These are phyloP conservation scores for Trematomus loennbergii DNA, from an alignment of 2,113 vertebrate species.

Conservation along the genomic window DNA sequence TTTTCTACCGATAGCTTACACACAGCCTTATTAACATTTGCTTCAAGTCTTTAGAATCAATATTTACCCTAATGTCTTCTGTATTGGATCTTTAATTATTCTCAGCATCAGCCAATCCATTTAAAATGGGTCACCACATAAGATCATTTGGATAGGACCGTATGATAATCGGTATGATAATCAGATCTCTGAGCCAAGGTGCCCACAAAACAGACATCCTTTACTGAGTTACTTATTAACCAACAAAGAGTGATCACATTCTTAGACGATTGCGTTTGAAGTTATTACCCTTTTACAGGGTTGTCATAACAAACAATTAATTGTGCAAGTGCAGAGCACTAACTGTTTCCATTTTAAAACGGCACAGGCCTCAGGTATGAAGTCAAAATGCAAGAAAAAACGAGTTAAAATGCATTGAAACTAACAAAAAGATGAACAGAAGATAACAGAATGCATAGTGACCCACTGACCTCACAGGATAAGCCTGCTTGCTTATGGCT, in stretches of 20 bases:
- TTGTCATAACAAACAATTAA: slow-evolving; percentile 8
- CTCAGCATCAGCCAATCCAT: no score
- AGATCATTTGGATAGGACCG: neutral
- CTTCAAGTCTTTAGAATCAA: no score
- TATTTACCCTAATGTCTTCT: no score
- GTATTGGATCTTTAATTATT: no score
- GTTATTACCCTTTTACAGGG: neutral
- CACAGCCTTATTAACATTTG: no score
- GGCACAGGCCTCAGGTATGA: neutral
- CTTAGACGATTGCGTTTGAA: neutral
- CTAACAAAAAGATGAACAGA: no score
- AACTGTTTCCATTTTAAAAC: neutral
- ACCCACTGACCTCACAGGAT: neutral
- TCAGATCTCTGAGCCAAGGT: neutral
- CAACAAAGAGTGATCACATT: slow-evolving; percentile 1
- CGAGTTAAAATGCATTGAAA: neutral
- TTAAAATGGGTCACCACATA: neutral
- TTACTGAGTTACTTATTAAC: neutral
- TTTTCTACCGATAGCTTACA: neutral
- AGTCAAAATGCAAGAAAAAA: neutral
- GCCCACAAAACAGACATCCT: neutral
- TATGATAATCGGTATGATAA: neutral
- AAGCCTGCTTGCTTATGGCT: neutral
- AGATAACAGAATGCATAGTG: neutral
- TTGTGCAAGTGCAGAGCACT: slow-evolving; percentile 3